Conservation (phyloP, 2,113 vertebrate genomes). For the Tenebrosternarchus preto region DNA sequence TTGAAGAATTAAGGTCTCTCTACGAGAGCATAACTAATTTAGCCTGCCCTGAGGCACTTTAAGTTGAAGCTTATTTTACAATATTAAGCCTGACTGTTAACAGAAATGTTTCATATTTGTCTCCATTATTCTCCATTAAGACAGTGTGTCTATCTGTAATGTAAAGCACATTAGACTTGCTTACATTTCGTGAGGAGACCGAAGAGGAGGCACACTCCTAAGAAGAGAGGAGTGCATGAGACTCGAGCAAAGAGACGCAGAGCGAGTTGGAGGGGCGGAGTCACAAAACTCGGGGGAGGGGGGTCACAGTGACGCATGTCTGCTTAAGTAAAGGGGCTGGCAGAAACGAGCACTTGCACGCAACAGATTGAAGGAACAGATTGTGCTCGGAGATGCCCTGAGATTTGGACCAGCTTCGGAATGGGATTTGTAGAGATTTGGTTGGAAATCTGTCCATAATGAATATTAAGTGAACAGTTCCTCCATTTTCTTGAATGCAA, state of each 20-base stretch:
- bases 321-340: constrained; percentile 42
- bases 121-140: constrained; percentile 35
- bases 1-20: constrained; percentile 42
- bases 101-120: constrained; percentile 42
- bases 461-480: constrained; percentile 54
- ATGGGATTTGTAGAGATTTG: constrained; percentile 67
- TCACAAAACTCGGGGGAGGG: background rate
- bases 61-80: constrained; percentile 45
- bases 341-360: constrained; percentile 49
- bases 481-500: constrained; percentile 27
- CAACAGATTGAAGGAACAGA: constrained; percentile 68
- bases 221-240: background rate
- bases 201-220: background rate
- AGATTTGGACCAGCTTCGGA: constrained; percentile 60
- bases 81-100: constrained; percentile 50
- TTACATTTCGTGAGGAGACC: constrained; percentile 2
- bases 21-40: constrained; percentile 51
- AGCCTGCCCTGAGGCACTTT: constrained; percentile 41
- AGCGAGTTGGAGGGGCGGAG: background rate
- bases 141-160: background rate
- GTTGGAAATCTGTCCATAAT: constrained; percentile 56
- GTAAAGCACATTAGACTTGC: constrained; percentile 2
- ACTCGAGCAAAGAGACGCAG: background rate
- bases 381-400: constrained; percentile 63
- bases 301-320: constrained; percentile 21